Evolutionary conservation across 2,113 vertebrate genomes (phyloP).

Genomic region (Vireo altiloquus): DNA sequence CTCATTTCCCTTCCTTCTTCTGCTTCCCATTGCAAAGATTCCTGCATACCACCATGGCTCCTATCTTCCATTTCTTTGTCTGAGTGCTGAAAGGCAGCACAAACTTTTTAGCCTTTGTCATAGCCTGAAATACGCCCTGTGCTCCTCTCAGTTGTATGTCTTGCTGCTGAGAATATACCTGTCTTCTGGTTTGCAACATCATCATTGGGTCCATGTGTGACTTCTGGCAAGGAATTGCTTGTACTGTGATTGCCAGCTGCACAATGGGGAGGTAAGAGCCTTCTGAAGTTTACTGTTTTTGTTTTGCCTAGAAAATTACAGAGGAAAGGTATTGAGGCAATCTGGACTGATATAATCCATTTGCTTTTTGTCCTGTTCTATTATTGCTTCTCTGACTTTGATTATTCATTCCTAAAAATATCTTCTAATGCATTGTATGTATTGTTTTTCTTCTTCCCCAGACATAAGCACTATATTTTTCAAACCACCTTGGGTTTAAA

Average conservation of each 20-base stretch:
- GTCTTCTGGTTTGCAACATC: not conserved
- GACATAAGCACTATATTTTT: not conserved
- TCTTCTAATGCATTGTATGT: not conserved
- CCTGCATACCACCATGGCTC: not conserved
- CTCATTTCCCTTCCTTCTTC: not conserved
- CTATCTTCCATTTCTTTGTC: not conserved
- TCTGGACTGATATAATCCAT: not conserved
- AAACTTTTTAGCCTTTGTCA: not conserved
- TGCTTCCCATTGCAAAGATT: not conserved
- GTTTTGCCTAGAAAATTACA: not conserved
- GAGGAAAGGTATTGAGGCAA: not conserved
- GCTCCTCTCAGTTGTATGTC: not conserved
- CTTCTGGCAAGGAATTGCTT: not conserved
- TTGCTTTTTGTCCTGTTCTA: not conserved
- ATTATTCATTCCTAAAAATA: not conserved
- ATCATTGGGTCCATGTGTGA: not conserved
- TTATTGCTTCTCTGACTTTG: not conserved
- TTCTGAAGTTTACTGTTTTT: not conserved
- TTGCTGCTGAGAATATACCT: not conserved
- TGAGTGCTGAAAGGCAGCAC: not conserved
- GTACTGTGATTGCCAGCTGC: not conserved
- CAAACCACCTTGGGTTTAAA: not conserved
- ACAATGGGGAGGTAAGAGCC: not conserved
- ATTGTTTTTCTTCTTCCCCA: not conserved
- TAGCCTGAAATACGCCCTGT: not conserved